phyloP scores from a whole-genome alignment of 2,888 invertebrate genomes.

The Resseliella maxima region DNA sequence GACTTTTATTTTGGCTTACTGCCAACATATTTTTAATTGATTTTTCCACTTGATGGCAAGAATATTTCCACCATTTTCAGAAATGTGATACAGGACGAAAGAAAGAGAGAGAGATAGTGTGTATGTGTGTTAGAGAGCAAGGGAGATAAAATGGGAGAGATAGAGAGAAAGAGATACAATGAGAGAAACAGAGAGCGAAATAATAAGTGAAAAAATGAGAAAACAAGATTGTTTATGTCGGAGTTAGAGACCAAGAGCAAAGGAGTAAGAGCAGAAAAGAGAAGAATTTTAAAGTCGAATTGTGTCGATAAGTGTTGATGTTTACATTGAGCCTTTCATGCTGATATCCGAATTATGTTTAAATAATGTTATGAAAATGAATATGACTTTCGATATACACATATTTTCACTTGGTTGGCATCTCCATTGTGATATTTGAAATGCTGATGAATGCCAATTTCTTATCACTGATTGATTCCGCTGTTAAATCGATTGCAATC shows the following conservation, averaged over 20 bases:
- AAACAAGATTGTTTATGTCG: too few relatives aligned
- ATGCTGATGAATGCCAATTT: constrained; percentile 5
- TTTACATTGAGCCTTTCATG: not conserved
- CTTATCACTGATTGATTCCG: constrained; percentile 46
- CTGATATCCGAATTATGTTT: not conserved
- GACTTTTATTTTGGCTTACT: not conserved
- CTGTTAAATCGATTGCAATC: constrained; percentile 13
- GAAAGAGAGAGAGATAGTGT: too few relatives aligned
- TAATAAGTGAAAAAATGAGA: not conserved
- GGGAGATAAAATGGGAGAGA: too few relatives aligned
- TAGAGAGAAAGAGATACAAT: not conserved
- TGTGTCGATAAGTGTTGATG: not conserved
- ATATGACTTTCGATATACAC: constrained; percentile 19
- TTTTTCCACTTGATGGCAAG: constrained; percentile 19
- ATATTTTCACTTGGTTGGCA: not conserved
- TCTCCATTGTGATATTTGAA: not conserved
- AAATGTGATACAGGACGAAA: not conserved
- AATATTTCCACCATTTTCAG: not conserved
- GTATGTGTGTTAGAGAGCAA: too few relatives aligned
- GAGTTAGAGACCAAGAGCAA: too few relatives aligned
- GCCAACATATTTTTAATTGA: constrained; percentile 21
- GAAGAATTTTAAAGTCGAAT: too few relatives aligned
- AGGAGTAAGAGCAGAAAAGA: too few relatives aligned
- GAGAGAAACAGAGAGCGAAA: not conserved
- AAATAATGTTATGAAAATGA: constrained; percentile 2